Evolutionary conservation across 2,797 vertebrate species (phyloP).

Genomic region (Scarus forsteni): DNA sequence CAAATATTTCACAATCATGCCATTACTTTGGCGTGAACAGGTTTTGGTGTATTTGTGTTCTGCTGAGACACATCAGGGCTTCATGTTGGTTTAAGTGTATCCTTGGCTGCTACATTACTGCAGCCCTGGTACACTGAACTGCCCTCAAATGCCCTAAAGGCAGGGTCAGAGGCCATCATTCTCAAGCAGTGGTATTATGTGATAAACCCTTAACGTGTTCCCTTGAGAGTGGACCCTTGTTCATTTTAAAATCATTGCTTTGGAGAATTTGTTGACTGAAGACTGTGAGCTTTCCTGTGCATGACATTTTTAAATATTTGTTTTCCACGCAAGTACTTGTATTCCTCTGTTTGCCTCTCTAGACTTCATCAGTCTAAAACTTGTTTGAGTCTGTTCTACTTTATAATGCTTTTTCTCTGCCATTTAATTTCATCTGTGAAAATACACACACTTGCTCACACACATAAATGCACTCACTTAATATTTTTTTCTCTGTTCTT

Average conservation of each 20-base stretch:
- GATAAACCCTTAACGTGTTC: neutral
- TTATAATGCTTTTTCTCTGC: conserved; percentile 10
- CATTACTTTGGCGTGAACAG: neutral
- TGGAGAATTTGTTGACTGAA: conserved; percentile 4
- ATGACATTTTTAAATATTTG: conserved; percentile 2
- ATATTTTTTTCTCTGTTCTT: conserved; percentile 21
- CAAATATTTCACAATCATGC: neutral
- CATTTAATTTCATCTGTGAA: conserved; percentile 12
- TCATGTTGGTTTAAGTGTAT: neutral
- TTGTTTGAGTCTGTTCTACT: conserved; percentile 8
- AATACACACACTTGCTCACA: conserved; percentile 10
- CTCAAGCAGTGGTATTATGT: conserved; percentile 1
- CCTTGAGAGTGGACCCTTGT: neutral
- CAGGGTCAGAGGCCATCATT: neutral
- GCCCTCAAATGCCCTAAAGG: neutral
- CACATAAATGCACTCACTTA: conserved; percentile 2
- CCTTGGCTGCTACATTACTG: neutral
- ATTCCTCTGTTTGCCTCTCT: conserved; percentile 13
- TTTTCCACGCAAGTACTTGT: conserved; percentile 12
- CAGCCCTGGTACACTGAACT: neutral
- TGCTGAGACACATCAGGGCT: neutral
- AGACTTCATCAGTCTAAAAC: conserved; percentile 15
- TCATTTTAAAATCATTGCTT: conserved; percentile 5
- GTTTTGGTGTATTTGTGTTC: neutral
- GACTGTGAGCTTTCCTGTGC: neutral